phyloP scores from a whole-genome alignment of 2,113 vertebrate species.

The Uropsilus gracilis region DNA sequence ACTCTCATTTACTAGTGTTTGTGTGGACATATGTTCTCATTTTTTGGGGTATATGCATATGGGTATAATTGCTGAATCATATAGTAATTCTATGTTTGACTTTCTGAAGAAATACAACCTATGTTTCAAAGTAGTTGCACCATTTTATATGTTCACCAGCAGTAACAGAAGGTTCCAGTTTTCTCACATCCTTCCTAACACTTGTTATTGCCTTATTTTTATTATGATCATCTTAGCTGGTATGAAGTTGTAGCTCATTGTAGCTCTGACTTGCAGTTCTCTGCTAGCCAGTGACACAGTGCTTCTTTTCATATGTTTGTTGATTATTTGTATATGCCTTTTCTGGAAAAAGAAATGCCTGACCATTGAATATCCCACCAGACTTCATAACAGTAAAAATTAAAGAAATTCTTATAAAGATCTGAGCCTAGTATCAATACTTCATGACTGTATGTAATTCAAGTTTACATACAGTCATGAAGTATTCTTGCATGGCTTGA shows the following conservation, averaged over 20 bases:
- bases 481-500: background rate
- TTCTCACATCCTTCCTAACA: background rate
- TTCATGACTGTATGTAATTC: too few species aligned
- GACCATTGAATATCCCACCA: background rate
- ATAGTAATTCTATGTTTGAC: too few species aligned
- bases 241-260: background rate
- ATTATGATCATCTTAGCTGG: background rate
- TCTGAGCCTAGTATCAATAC: slow-evolving; percentile 4
- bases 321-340: background rate
- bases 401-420: background rate
- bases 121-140: background rate
- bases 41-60: background rate
- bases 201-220: background rate
- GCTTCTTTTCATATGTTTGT: background rate
- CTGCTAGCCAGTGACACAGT: background rate
- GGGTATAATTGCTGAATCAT: too few species aligned
- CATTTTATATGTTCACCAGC: background rate
- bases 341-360: background rate
- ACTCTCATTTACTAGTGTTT: background rate
- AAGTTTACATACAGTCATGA: background rate
- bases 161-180: background rate
- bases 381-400: slow-evolving; percentile 28
- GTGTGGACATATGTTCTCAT: background rate
- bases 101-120: background rate
- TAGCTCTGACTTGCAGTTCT: background rate